These are phyloP conservation scores for Coboldia fuscipes DNA, from an alignment of 1,140 invertebrate species.

Conservation along the genomic window DNA sequence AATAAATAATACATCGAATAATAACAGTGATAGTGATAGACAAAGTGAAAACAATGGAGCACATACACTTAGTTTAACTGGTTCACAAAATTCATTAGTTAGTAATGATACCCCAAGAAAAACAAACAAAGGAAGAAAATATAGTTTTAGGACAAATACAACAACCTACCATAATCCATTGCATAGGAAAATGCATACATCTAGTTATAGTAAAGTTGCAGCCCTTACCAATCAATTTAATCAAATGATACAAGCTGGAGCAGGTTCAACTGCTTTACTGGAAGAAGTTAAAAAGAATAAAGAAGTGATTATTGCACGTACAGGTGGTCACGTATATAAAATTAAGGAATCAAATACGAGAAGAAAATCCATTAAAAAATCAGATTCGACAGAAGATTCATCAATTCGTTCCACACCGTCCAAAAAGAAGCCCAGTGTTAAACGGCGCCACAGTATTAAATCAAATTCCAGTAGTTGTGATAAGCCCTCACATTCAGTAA, in stretches of 20 bases:
- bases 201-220: slow-evolving; percentile 17
- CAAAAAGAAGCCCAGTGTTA: slow-evolving; percentile 2
- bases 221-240: slow-evolving; percentile 25
- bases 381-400: neutral
- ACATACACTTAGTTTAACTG: no score
- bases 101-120: slow-evolving; percentile 5
- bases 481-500: slow-evolving; percentile 14
- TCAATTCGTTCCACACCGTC: neutral
- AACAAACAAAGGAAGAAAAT: neutral
- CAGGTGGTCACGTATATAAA: slow-evolving; percentile 15
- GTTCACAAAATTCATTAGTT: neutral
- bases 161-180: neutral
- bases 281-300: slow-evolving; percentile 21
- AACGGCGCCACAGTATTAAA: slow-evolving; percentile 1
- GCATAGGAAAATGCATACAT: slow-evolving; percentile 3
- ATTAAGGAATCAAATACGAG: slow-evolving; percentile 9
- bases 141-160: neutral
- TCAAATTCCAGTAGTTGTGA: neutral
- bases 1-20: no score
- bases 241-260: slow-evolving; percentile 21
- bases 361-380: neutral
- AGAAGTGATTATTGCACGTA: slow-evolving; percentile 13
- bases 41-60: no score
- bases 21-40: no score
- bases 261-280: slow-evolving; percentile 10